Percentiles rank a stretch among this genome's conserved stretches.
phyloP scores from a whole-genome alignment of 1,140 invertebrate species.

The Portunus trituberculatus region DNA sequence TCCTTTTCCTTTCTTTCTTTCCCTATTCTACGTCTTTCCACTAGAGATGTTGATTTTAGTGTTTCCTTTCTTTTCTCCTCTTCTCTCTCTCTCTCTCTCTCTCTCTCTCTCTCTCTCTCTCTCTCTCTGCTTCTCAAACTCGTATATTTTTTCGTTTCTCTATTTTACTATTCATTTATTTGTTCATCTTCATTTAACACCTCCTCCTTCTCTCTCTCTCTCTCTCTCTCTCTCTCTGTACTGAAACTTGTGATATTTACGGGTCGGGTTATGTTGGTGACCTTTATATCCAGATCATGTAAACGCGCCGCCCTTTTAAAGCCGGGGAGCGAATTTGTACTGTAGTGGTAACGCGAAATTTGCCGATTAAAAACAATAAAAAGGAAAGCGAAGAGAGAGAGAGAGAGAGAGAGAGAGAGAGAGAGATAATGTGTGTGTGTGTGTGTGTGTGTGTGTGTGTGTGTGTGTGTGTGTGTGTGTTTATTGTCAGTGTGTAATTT shows the following conservation, averaged over 20 bases:
- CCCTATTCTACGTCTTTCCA: neutral
- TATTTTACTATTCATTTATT: neutral
- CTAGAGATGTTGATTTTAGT: neutral
- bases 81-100: constrained; percentile 35
- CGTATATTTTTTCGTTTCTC: neutral
- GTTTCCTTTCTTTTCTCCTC: neutral
- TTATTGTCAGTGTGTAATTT: no score
- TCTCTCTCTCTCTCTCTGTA: neutral
- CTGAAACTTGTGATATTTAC: constrained; percentile 7
- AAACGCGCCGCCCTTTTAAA: neutral
- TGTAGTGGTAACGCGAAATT: neutral
- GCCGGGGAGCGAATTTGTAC: neutral
- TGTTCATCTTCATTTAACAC: neutral
- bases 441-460: no score
- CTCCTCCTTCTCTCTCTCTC: neutral
- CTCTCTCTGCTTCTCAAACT: neutral
- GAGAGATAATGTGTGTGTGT: no score
- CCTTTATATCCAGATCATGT: constrained; percentile 46
- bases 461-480: no score
- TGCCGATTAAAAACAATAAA: neutral
- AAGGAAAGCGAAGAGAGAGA: neutral
- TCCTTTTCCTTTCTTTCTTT: no score
- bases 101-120: neutral
- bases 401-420: no score
- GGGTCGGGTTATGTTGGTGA: neutral